phyloP scores from a whole-genome alignment of 2,888 invertebrate genomes.

The Cinara cedri region DNA sequence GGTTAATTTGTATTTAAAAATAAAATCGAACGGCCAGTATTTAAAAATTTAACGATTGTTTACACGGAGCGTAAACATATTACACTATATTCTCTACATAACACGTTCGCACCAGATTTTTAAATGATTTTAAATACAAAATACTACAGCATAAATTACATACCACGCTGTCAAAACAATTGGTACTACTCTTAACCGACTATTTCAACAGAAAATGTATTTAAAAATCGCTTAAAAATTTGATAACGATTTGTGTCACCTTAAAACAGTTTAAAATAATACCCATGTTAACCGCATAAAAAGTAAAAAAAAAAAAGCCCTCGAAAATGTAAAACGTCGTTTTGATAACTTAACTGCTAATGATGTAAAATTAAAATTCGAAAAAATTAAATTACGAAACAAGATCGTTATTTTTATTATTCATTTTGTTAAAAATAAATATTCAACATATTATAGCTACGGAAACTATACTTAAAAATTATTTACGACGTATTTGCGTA shows the following conservation, averaged over 20 bases:
- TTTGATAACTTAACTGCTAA: too few species aligned
- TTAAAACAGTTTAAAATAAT: too few species aligned
- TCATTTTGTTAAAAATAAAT: slow-evolving; percentile 6
- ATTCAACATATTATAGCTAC: neutral
- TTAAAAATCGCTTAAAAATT: neutral
- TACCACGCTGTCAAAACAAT: too few species aligned
- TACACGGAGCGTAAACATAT: slow-evolving; percentile 1
- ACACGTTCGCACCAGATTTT: neutral
- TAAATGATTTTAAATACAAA: neutral
- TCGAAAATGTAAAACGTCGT: too few species aligned
- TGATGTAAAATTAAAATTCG: neutral
- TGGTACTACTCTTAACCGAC: too few species aligned
- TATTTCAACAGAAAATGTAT: neutral
- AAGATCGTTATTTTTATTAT: neutral
- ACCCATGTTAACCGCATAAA: too few species aligned
- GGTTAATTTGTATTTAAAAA: too few species aligned
- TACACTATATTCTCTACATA: too few species aligned
- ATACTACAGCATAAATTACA: neutral
- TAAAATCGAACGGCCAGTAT: neutral
- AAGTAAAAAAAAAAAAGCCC: too few species aligned
- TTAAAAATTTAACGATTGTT: slow-evolving; percentile 10
- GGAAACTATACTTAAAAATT: slow-evolving; percentile 26
- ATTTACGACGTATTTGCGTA: slow-evolving; percentile 35
- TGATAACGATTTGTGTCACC: too few species aligned
- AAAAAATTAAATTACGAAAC: neutral